Evolutionary conservation across 2,888 invertebrate genomes (phyloP), one percentile per base, ranked within the genome.

Genomic region (Plebejus argus): DNA sequence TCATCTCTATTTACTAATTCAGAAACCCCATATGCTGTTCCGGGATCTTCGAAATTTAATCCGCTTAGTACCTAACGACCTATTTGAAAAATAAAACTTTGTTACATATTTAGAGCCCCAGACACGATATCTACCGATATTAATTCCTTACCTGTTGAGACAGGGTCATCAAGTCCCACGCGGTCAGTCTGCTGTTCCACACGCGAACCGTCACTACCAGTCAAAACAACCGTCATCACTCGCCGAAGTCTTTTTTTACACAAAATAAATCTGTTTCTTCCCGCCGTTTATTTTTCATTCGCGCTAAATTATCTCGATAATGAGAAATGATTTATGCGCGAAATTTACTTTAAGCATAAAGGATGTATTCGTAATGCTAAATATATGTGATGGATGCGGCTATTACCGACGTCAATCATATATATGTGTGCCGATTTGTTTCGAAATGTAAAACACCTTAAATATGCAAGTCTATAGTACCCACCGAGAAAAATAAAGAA

Each of bases 191-290:
- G 78, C 76, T 80, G 80, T 78, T 80, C 85, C 86, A 82, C 89
- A 88, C 89, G 88, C 88, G 77, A 88, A 90, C 87, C 89, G 92
- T 91, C 93, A 88, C 86, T 86, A 83, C 85, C 86, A 90, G 92
- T 93, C 92, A 92, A 86, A 93, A 93, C 92, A 93, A 90, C 91
- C 91, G 89, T 93, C 92, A 87, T 92, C 92, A 92, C 91, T 87
- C 86, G 83, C 84, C 86, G 84, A 85, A 81, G 82, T 85, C 82
- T 82, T 82, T 80, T 79, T 81, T 77, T 81, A 83, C 81, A 81
- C 80, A 82, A 85, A 86, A 86, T 83, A 81, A 79, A 83, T 80
- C 81, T 82, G 70, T 78, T 77, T 79, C 81, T 82, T 80, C 81
- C 80, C 81, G 82, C 83, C 82, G 79, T 80, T 86, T 85, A 85